A percentile compares a stretch with the other conserved stretches of the same genome.
phyloP scores from a whole-genome alignment of 2,113 vertebrate genomes.

The Periophthalmus modestus region DNA sequence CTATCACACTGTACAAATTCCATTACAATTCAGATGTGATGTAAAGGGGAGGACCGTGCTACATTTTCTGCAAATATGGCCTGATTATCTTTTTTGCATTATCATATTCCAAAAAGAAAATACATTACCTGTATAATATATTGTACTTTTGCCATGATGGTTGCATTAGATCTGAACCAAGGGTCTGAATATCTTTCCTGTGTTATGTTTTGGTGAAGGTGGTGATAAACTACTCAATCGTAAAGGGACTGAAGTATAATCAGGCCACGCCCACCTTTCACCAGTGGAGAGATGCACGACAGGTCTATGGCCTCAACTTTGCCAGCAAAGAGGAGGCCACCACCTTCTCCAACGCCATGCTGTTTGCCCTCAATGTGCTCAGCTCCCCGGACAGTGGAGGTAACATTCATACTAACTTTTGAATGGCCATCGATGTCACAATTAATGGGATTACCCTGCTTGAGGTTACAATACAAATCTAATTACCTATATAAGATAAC shows the following conservation, averaged over 20 bases:
- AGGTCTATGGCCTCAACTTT: conserved; percentile 97
- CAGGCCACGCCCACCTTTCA: conserved; percentile 98
- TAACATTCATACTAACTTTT: conserved; percentile 45
- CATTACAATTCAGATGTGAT: not conserved
- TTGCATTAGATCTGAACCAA: not conserved
- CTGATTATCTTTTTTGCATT: no score
- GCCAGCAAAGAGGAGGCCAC: conserved; percentile 98
- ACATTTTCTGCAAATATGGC: not conserved
- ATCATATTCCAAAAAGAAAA: no score
- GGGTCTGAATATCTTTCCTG: no score
- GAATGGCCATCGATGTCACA: not conserved
- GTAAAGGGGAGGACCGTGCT: not conserved
- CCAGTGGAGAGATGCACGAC: conserved; percentile 97
- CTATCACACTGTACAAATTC: not conserved
- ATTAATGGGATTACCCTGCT: no score
- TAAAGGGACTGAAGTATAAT: conserved; percentile 98
- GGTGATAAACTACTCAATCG: conserved; percentile 99
- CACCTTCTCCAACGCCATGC: conserved; percentile 97
- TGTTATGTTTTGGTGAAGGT: conserved; percentile 75
- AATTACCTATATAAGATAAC: no score
- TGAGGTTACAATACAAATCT: no score
- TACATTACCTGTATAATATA: no score
- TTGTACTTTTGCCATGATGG: no score
- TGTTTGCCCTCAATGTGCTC: conserved; percentile 96
- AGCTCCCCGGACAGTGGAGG: conserved; percentile 93